phyloP scores from a whole-genome alignment of 2,113 vertebrate genomes.

The Engystomops pustulosus region DNA sequence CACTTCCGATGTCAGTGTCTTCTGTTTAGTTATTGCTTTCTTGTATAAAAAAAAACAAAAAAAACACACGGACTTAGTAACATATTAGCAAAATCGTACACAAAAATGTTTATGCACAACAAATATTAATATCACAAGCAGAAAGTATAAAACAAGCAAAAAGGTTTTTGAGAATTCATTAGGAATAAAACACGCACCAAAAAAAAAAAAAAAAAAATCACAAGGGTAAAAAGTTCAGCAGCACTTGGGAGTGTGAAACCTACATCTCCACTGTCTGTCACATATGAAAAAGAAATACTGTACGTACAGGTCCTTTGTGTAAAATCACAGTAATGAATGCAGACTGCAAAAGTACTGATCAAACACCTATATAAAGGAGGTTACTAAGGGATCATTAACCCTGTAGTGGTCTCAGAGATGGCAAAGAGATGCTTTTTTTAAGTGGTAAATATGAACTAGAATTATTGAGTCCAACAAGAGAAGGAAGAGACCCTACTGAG shows the following conservation, averaged over 20 bases:
- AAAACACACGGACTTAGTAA: too few species aligned
- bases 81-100: too few species aligned
- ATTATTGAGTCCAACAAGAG: neutral
- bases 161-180: neutral
- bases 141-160: neutral
- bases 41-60: too few species aligned
- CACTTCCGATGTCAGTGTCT: too few species aligned
- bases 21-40: too few species aligned
- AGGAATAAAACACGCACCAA: neutral
- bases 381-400: neutral
- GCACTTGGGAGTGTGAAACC: neutral
- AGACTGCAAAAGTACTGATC: too few species aligned
- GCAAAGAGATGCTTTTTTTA: neutral
- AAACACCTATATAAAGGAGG: neutral
- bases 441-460: neutral
- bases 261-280: neutral
- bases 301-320: neutral
- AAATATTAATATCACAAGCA: neutral
- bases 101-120: too few species aligned
- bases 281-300: conserved; percentile 13
- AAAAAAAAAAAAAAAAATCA: neutral
- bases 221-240: conserved; percentile 28
- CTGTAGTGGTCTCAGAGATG: too few species aligned
- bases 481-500: neutral
- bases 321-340: too few species aligned